phyloP scores from a whole-genome alignment of 2,113 vertebrate genomes.

The Thamnaconus septentrionalis region DNA sequence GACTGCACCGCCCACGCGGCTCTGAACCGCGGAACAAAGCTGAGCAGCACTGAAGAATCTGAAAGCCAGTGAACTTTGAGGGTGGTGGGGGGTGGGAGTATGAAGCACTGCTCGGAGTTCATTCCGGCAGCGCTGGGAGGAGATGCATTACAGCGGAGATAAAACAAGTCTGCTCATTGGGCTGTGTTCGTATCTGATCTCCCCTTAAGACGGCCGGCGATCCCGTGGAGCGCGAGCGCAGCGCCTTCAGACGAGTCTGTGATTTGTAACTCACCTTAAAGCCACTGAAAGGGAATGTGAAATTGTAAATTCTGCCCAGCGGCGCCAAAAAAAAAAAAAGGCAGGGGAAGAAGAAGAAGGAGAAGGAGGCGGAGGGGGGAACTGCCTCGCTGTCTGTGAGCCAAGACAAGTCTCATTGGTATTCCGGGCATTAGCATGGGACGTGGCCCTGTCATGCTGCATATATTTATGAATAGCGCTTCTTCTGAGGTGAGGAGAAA shows the following conservation, averaged over 20 bases:
- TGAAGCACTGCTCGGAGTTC: constrained; percentile 3
- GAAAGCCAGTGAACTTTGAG: constrained; percentile 32
- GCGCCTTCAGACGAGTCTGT: constrained; percentile 38
- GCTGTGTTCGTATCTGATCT: constrained; percentile 36
- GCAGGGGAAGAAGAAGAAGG: background rate
- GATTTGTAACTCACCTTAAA: constrained; percentile 58
- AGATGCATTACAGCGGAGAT: constrained; percentile 22
- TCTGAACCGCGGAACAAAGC: constrained; percentile 5
- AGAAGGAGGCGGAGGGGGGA: background rate
- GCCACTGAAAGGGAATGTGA: constrained; percentile 25
- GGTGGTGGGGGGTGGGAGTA: background rate
- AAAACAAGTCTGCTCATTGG: constrained; percentile 35
- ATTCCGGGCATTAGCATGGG: constrained; percentile 50
- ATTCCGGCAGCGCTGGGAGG: constrained; percentile 21
- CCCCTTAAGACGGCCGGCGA: constrained; percentile 36
- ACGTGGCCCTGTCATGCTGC: constrained; percentile 39
- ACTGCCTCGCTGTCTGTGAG: constrained; percentile 10
- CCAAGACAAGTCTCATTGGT: constrained; percentile 44
- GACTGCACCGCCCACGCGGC: constrained; percentile 28
- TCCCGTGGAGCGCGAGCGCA: constrained; percentile 27
- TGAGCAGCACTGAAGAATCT: background rate
- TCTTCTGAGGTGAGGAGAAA: constrained; percentile 49
- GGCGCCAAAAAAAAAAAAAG: constrained; percentile 38
- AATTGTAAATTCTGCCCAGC: constrained; percentile 48
- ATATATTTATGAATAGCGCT: constrained; percentile 56